Evolutionary conservation across 2,888 invertebrate species (phyloP).

Genomic region (Pycnomerus fuliginosus): DNA sequence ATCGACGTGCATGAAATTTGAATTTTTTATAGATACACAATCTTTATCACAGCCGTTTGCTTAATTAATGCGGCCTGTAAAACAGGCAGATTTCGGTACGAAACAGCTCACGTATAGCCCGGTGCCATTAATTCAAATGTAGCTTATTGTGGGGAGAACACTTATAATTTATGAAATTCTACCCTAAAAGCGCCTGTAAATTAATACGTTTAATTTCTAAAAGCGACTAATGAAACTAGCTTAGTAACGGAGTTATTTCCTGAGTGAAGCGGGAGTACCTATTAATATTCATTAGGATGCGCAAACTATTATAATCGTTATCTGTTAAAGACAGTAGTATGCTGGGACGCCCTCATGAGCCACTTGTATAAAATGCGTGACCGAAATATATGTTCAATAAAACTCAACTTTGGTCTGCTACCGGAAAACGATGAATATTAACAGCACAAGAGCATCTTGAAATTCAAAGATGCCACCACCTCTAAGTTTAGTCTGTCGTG

Average conservation of each 20-base stretch:
- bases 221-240: constrained; percentile 4
- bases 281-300: constrained; percentile 12
- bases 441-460: constrained; percentile 17
- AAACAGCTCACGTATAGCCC: no score
- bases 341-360: constrained; percentile 23
- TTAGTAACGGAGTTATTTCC: background rate
- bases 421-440: constrained; percentile 21
- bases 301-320: constrained; percentile 12
- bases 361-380: constrained; percentile 27
- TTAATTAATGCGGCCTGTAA: no score
- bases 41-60: no score
- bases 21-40: no score
- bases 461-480: constrained; percentile 7
- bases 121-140: background rate
- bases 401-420: constrained; percentile 22
- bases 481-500: no score
- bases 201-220: constrained; percentile 9
- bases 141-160: background rate
- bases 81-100: background rate
- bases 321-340: constrained; percentile 26
- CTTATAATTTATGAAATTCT: constrained; percentile 4
- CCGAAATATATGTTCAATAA: constrained; percentile 28
- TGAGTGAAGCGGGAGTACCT: background rate
- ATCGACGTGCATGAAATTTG: no score
- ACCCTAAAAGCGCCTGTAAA: constrained; percentile 5